phyloP scores from a whole-genome alignment of 2,888 invertebrate genomes.

The Argynnis bischoffii region DNA sequence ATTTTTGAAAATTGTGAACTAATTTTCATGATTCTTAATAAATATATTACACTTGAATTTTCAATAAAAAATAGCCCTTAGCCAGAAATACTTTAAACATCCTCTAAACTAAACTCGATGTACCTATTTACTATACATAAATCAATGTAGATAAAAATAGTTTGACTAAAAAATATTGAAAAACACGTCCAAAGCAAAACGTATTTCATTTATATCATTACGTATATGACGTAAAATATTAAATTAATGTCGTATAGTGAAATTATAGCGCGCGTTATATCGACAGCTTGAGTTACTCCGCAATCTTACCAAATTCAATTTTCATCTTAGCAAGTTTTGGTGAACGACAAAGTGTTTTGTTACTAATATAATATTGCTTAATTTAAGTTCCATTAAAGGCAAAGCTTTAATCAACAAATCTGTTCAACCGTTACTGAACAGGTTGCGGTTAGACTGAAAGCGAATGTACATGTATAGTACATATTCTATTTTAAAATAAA shows the following conservation, averaged over 20 bases:
- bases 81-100: no score
- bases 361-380: constrained; percentile 12
- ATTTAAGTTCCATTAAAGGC: constrained; percentile 46
- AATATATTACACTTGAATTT: no score
- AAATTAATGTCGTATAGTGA: constrained; percentile 3
- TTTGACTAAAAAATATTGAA: no score
- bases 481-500: no score
- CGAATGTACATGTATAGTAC: not conserved
- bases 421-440: constrained; percentile 7
- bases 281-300: constrained; percentile 11
- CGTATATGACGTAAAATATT: not conserved
- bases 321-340: not conserved
- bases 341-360: constrained; percentile 15
- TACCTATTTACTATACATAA: no score
- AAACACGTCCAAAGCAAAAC: not conserved
- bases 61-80: no score
- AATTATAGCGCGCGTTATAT: not conserved
- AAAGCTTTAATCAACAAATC: constrained; percentile 45
- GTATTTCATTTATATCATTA: not conserved
- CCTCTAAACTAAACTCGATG: no score
- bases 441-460: not conserved
- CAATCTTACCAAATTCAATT: constrained; percentile 15
- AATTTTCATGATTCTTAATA: no score
- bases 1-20: no score
- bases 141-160: no score